These are phyloP conservation scores for Sebastiscus tertius DNA, from an alignment of 2,797 vertebrate species.

Conservation along the genomic window DNA sequence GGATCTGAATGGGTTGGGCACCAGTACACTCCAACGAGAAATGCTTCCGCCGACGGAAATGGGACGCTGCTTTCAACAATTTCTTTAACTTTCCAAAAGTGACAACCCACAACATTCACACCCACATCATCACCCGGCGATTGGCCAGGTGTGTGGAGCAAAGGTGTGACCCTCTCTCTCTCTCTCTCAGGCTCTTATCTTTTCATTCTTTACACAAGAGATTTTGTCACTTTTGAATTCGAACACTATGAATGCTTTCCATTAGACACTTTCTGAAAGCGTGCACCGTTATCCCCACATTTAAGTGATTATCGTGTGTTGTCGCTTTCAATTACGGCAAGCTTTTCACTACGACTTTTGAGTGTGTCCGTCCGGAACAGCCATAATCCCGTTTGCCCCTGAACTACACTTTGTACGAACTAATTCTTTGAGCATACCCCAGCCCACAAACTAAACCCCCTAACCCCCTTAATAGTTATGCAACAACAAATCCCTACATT, in stretches of 20 bases:
- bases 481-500: background rate
- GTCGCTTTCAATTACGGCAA: background rate
- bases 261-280: background rate
- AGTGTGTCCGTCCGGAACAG: background rate
- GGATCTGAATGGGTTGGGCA: too few relatives aligned
- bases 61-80: background rate
- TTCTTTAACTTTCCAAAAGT: background rate
- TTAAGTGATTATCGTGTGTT: background rate
- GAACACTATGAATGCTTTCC: background rate
- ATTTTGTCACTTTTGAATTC: background rate
- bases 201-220: background rate
- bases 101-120: background rate
- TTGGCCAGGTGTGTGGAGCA: background rate
- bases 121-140: background rate
- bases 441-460: background rate
- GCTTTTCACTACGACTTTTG: background rate
- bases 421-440: background rate
- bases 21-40: background rate
- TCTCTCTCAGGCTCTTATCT: background rate
- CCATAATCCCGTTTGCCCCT: background rate
- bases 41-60: background rate
- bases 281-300: background rate
- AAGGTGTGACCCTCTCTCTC: background rate
- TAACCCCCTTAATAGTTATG: background rate
- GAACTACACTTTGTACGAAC: rapidly evolving